A percentile compares a stretch with the other conserved stretches of the same genome.
Conservation (phyloP, 2,888 invertebrate species). For the Lomographa bimaculata region DNA sequence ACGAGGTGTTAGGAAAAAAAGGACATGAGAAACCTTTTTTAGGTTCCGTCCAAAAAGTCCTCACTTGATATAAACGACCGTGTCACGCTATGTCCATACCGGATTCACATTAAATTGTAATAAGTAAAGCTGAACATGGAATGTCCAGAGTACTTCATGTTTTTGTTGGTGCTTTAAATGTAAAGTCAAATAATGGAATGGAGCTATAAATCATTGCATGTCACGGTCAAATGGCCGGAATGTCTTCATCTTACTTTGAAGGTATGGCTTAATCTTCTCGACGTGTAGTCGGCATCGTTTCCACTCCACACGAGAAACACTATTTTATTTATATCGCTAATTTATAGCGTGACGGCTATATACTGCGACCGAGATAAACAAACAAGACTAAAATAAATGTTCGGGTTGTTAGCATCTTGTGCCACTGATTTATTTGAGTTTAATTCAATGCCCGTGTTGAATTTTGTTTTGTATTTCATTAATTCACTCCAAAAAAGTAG, state of each 20-base stretch:
- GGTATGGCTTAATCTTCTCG: constrained; percentile 29
- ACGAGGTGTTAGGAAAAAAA: constrained; percentile 62
- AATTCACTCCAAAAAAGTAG: too few species aligned
- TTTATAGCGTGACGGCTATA: constrained; percentile 55
- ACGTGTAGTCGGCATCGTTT: constrained; percentile 52
- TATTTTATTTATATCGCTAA: constrained; percentile 68
- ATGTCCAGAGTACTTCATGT: constrained; percentile 5
- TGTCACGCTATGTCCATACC: constrained; percentile 9
- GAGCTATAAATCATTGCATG: constrained; percentile 20
- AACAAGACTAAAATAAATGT: constrained; percentile 41
- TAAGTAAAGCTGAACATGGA: constrained; percentile 9
- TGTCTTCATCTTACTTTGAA: constrained; percentile 23
- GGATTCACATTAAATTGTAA: constrained; percentile 12
- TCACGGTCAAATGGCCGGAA: constrained; percentile 17
- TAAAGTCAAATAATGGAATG: constrained; percentile 9
- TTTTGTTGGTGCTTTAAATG: constrained; percentile 10
- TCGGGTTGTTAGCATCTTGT: constrained; percentile 38
- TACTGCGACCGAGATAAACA: constrained; percentile 37
- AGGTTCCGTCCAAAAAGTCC: constrained; percentile 12
- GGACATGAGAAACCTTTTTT: constrained; percentile 36
- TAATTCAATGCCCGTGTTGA: constrained; percentile 16
- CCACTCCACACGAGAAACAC: constrained; percentile 42
- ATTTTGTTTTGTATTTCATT: constrained; percentile 4
- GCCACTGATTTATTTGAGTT: constrained; percentile 36
- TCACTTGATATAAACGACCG: constrained; percentile 9